Evolutionary conservation across 23 tunicate genomes (phyloP).

Genomic region (Ascidia mentula): DNA sequence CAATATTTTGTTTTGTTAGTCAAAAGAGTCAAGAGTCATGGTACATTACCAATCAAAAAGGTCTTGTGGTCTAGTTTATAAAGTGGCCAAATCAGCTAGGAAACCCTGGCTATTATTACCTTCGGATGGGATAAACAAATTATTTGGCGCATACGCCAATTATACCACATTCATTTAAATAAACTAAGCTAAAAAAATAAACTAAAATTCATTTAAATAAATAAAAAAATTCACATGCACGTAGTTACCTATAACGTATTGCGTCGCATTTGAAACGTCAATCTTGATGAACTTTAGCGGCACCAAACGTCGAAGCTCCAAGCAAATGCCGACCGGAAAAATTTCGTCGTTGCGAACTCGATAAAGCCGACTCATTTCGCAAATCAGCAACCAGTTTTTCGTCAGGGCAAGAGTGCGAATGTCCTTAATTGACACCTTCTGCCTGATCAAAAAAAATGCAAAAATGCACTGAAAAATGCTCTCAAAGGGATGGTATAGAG

Average conservation of each 20-base stretch:
- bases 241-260: constrained; percentile 29
- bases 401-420: constrained; percentile 72
- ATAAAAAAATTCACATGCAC: background rate
- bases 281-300: constrained; percentile 66
- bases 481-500: no score
- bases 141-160: no score
- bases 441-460: background rate
- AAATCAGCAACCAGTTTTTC: constrained; percentile 82
- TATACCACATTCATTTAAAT: background rate
- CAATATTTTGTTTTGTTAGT: no score
- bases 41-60: no score
- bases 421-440: constrained; percentile 38
- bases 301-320: constrained; percentile 67
- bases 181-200: background rate
- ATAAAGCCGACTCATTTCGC: constrained; percentile 55
- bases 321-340: constrained; percentile 57
- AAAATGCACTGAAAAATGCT: no score
- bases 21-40: no score
- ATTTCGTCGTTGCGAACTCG: constrained; percentile 58
- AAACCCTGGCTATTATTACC: no score
- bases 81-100: no score
- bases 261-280: constrained; percentile 19
- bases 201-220: background rate
- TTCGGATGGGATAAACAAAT: no score
- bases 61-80: no score